phyloP scores from a whole-genome alignment of 2,113 vertebrate genomes.

The Panthera uncia region DNA sequence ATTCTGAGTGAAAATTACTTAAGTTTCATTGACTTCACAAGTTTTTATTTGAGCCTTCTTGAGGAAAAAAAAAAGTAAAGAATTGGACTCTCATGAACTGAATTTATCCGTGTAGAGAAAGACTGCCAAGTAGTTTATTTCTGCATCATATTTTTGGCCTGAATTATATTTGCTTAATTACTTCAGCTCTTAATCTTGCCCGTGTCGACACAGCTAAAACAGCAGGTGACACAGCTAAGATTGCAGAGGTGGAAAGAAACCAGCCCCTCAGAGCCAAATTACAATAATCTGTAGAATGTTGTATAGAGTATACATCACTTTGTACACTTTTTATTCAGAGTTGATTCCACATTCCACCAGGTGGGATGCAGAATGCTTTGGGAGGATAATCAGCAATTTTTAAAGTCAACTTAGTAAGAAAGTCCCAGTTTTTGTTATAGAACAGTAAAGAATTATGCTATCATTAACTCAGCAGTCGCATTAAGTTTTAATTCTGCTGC shows the following conservation, averaged over 20 bases:
- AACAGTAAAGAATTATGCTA: neutral
- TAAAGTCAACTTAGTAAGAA: neutral
- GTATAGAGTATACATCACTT: neutral
- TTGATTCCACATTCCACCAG: neutral
- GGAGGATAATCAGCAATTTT: neutral
- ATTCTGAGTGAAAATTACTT: constrained; percentile 41
- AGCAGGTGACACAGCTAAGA: neutral
- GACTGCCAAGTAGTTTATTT: constrained; percentile 31
- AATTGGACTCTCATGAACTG: neutral
- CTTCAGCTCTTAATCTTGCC: constrained; percentile 53
- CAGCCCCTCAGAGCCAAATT: constrained; percentile 15
- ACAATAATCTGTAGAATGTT: neutral
- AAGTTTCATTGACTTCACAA: neutral
- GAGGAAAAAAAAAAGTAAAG: neutral
- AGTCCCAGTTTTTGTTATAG: neutral
- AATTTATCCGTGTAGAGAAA: neutral
- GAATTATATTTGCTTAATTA: constrained; percentile 59
- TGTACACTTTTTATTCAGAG: neutral
- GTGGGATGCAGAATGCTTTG: neutral
- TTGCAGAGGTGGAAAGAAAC: constrained; percentile 18
- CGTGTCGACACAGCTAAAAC: constrained; percentile 40
- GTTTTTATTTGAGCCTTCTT: neutral
- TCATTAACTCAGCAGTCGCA: neutral
- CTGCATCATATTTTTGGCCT: constrained; percentile 50
- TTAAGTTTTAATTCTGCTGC: constrained; percentile 14